These are phyloP conservation scores for Tuta absoluta DNA, from an alignment of 2,888 invertebrate genomes.

Conservation along the genomic window DNA sequence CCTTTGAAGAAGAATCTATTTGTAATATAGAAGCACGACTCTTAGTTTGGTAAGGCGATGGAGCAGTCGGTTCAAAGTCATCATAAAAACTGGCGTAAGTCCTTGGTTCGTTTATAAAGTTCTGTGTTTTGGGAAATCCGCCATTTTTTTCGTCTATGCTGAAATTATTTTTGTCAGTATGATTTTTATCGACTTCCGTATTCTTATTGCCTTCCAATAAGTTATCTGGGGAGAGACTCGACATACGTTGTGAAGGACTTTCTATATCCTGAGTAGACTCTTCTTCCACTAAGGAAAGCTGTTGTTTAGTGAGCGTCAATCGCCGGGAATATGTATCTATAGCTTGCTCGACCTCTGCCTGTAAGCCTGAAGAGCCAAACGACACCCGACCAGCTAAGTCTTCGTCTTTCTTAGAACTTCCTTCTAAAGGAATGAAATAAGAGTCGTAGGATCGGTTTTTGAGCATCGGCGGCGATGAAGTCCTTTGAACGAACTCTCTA, in stretches of 20 bases:
- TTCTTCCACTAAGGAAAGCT: conserved; percentile 76
- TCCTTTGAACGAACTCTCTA: conserved; percentile 44
- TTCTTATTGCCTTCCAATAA: conserved; percentile 48
- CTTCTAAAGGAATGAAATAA: conserved; percentile 63
- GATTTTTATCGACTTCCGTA: conserved; percentile 38
- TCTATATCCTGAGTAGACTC: conserved; percentile 76
- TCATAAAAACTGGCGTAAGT: conserved; percentile 69
- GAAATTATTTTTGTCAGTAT: conserved; percentile 42
- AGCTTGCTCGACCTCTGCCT: conserved; percentile 56
- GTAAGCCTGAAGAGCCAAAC: conserved; percentile 50
- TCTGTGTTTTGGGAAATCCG: conserved; percentile 45
- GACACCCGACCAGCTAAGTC: conserved; percentile 53
- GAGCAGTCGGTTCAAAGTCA: conserved; percentile 56
- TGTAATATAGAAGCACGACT: conserved; percentile 61
- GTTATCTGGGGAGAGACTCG: conserved; percentile 62
- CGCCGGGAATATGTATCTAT: conserved; percentile 62
- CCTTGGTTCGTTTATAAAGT: conserved; percentile 52
- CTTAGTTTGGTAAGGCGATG: conserved; percentile 52
- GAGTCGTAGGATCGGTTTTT: conserved; percentile 61
- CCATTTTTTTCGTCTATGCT: conserved; percentile 42
- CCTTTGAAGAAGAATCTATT: conserved; percentile 71
- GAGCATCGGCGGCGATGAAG: conserved; percentile 59
- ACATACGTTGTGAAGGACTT: conserved; percentile 63
- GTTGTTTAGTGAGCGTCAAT: conserved; percentile 63
- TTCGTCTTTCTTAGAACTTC: conserved; percentile 42